Evolutionary conservation across 2,113 vertebrate genomes (phyloP), one percentile per base, ranked within the genome.

Genomic region (Pygoscelis antarcticus): DNA sequence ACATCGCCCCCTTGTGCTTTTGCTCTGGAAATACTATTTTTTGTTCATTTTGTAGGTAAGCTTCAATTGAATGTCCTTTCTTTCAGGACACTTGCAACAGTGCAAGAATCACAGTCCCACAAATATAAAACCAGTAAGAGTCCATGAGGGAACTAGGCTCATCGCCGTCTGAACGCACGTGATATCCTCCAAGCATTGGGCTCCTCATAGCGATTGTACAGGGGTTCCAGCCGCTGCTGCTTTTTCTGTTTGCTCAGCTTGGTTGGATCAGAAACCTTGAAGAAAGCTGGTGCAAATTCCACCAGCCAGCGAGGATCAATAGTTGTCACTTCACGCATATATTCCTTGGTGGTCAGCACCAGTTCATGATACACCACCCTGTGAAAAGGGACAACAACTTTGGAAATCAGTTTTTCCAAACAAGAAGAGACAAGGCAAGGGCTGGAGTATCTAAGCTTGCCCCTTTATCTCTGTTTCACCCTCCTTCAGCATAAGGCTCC

Each of bases 211-310:
- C 99, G 99, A 86, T 99, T 99, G 98, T 99, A 99, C 8, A 99
- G 97, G 0, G 99, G 99, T 62, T 99, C 99, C 27, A 99, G 98
- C 1, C 99, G 97, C 96, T 99, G 99, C 96, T 99, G 99, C 87
- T 99, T 99, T 97, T 99, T 99, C 98, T 99, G 99, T 94, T 99
- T 99, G 99, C 99, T 99, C 95, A 99, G 98, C 65, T 99, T 99
- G 11, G 99, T 99, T 0, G 99, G 99, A 68, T 99, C 99, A 1
- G 99, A 99, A 85, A 99, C 99, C 96, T 99, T 99, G 98, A 99
- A 99, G 98, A 99, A 99, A 74, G 99, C 99, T 0, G 99, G 99
- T 0, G 99, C 98, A 52, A 99, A 99, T 89, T 99, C 99, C 82
- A 99, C 99, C 86, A 99, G 98, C 99, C 99, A 99, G 86, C 99